Evolutionary conservation across 2,113 vertebrate species (phyloP).

Genomic region (Rhizomys pruinosus): DNA sequence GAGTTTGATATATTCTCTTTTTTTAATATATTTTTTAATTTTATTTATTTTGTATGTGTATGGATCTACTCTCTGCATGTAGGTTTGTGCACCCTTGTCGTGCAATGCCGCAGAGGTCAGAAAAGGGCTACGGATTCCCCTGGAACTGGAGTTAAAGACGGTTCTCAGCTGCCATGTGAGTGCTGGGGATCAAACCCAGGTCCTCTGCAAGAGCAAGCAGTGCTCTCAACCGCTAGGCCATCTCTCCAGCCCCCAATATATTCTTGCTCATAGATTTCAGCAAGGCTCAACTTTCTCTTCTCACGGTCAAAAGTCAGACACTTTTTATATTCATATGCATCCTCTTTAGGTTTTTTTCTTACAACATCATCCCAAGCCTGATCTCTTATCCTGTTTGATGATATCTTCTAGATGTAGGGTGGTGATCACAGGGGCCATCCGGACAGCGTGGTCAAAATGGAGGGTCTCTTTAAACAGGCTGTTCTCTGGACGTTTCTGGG

Average conservation of each 20-base stretch:
- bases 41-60: too few relatives aligned
- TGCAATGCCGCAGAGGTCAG: too few relatives aligned
- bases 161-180: too few relatives aligned
- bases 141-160: too few relatives aligned
- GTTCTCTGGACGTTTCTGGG: slow-evolving; percentile 94
- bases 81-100: too few relatives aligned
- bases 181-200: too few relatives aligned
- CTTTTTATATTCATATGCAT: slow-evolving; percentile 96
- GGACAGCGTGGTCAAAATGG: slow-evolving; percentile 92
- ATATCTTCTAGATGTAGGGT: slow-evolving; percentile 96
- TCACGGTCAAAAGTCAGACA: slow-evolving; percentile 95
- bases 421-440: slow-evolving; percentile 94
- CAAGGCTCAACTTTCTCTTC: slow-evolving; percentile 97
- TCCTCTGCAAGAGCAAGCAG: too few relatives aligned
- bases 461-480: slow-evolving; percentile 95
- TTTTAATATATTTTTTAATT: too few relatives aligned
- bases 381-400: slow-evolving; percentile 97
- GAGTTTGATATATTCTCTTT: slow-evolving; percentile 96
- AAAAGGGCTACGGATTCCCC: too few relatives aligned
- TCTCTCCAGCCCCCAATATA: too few relatives aligned
- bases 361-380: slow-evolving; percentile 98
- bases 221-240: too few relatives aligned
- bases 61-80: too few relatives aligned
- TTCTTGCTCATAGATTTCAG: slow-evolving; percentile 97
- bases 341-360: slow-evolving; percentile 96